Base-by-base conservation (phyloP, 2,113 vertebrate species). In the Carollia perspicillata region DNA sequence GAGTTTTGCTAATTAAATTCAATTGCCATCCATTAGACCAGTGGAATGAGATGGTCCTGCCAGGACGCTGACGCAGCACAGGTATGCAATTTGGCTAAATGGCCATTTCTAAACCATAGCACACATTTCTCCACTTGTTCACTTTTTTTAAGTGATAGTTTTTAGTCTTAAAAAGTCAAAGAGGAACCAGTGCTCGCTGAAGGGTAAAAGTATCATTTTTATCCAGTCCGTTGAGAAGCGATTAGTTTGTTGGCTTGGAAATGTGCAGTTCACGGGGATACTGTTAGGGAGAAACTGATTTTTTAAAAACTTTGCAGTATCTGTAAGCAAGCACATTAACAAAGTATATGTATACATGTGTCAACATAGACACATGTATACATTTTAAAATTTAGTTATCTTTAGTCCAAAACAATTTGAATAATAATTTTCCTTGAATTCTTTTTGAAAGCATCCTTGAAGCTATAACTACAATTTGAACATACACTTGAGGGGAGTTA, bases 1-100 rank as follows among this genome's bases (percentile, higher is more conserved):
- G 99, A 99, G 98, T 99, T 99, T 99, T 98, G 98, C 98, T 99
- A 99, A 99, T 99, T 99, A 99, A 99, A 99, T 99, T 99, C 99
- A 99, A 99, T 99, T 98, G 99, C 99, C 98, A 99, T 99, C 99
- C 99, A 99, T 99, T 99, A 99, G 99, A 99, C 98, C 99, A 99
- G 99, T 99, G 98, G 99, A 99, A 99, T 98, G 98, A 98, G 98
- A 98, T 98, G 99, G 99, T 99, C 98, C 98, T 98, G 98, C 98
- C 98, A 98, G 98, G 98, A 98, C 98, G 99, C 99, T 99, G 99
- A 99, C 99, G 99, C 99, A 99, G 98, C 99, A 99, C 99, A 99
- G 99, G 99, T 99, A 99, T 98, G 99, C 99, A 99, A 98, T 99
- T 98, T 98, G 98, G 98, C 98, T 99, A 98, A 99, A 99, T 99